Base-by-base conservation (phyloP, 2,888 invertebrate genomes). In the Conistra vaccinii region DNA sequence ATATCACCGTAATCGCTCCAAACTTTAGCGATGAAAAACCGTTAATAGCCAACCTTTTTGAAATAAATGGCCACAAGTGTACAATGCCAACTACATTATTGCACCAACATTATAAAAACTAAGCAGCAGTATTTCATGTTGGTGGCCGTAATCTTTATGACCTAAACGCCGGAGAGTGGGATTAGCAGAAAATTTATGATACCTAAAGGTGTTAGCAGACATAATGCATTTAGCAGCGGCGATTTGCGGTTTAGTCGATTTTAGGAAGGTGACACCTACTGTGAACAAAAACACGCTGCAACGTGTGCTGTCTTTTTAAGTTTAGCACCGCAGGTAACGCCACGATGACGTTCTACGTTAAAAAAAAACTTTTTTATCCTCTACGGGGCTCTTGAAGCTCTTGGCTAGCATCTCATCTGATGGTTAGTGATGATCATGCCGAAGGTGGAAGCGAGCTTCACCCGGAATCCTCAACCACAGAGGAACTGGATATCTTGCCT, bases 131-230 rank as follows among this genome's bases (percentile, higher is more conserved):
- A 87, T 81, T 85, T 91, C 90, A 91, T 87, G 87, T 86, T 81
- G 70, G 74, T 84, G 78, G 70, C 76, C 55, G 88, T 90, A 91
- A 91, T 91, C 89, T 90, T 90, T 88, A 90, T 90, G 90, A 90
- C 89, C 91, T 91, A 85, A 86, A 86, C 85, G 89, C 88, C 83
- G 88, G 84, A 85, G 83, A 81, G 86, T 80, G 83, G 91, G 91
- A 91, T 92, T 90, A 92, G 83, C 87, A 81, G 70, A 32, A 78
- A 87, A 92, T 92, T 92, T 91, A 92, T 90, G 86, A 86, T 88
- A 90, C 83, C 88, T 88, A 88, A 88, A 9, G 55, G 55, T 23
- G 29, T 72, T 2, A 39, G 0, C 73, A 77, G 61, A 77, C 80
- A 12, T 55, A 17, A n/a, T 12, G 17, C 1, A 7, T 39, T 9